These are phyloP conservation scores for Sturnira hondurensis DNA, from an alignment of 2,113 vertebrate genomes.

Conservation along the genomic window DNA sequence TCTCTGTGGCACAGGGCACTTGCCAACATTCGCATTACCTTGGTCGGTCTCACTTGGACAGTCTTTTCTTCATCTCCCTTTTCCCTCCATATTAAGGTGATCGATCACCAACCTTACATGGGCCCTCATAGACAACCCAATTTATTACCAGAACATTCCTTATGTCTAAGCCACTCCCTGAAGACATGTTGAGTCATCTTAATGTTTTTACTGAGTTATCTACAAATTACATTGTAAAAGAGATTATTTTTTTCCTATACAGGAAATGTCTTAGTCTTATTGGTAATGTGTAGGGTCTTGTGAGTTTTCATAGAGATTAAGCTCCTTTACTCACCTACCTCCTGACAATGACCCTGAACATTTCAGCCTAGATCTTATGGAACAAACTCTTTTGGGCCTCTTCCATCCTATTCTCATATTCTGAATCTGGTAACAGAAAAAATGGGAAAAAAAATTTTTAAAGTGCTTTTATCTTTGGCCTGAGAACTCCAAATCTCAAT, in stretches of 20 bases:
- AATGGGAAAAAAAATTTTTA: background rate
- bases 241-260: background rate
- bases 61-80: background rate
- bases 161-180: background rate
- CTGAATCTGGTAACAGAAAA: conserved; percentile 24
- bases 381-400: background rate
- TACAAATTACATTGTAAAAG: background rate
- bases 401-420: background rate
- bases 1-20: background rate
- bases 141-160: conserved; percentile 14
- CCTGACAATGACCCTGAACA: background rate
- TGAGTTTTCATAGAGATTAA: background rate
- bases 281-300: background rate
- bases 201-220: background rate
- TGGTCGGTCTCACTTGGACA: background rate
- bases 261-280: background rate
- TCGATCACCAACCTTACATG: background rate
- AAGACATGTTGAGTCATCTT: background rate
- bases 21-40: background rate
- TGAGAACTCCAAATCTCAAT: background rate
- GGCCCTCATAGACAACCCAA: background rate
- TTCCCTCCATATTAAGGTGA: background rate
- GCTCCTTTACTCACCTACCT: background rate
- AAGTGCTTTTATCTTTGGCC: background rate
- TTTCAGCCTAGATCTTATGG: background rate